A percentile compares a stretch with the other conserved stretches of the same genome.
phyloP scores from a whole-genome alignment of 2,888 invertebrate genomes.

The Diplolepis rosae region DNA sequence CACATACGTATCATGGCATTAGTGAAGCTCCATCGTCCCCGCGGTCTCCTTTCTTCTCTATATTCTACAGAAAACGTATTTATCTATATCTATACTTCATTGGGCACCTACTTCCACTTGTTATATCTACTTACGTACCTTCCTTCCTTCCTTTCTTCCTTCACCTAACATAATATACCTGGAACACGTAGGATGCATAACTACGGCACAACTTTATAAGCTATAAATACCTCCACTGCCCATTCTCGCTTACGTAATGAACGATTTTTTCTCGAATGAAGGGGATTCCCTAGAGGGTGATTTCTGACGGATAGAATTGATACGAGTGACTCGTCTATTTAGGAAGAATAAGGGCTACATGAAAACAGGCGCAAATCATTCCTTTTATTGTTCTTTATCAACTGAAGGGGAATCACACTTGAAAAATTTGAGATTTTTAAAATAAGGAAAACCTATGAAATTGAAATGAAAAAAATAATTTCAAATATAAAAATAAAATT shows the following conservation, averaged over 20 bases:
- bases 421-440: no score
- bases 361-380: constrained; percentile 11
- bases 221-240: constrained; percentile 48
- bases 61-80: constrained; percentile 9
- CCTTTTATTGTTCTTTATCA: neutral
- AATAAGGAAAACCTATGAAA: no score
- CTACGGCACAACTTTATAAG: constrained; percentile 45
- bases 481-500: no score
- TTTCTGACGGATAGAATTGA: constrained; percentile 41
- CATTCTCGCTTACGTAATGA: constrained; percentile 46
- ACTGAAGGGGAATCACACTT: neutral
- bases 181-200: constrained; percentile 8
- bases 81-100: constrained; percentile 4
- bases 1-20: constrained; percentile 72
- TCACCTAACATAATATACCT: constrained; percentile 21
- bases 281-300: constrained; percentile 46
- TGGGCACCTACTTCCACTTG: constrained; percentile 7
- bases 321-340: constrained; percentile 40
- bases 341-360: constrained; percentile 36
- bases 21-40: constrained; percentile 63
- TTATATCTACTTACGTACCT: constrained; percentile 5
- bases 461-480: no score
- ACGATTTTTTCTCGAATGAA: constrained; percentile 42
- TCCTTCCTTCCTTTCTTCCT: no score
- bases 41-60: constrained; percentile 50